These are phyloP conservation scores for Sarcophaga caerulescens DNA, from an alignment of 2,888 invertebrate genomes.

Conservation along the genomic window DNA sequence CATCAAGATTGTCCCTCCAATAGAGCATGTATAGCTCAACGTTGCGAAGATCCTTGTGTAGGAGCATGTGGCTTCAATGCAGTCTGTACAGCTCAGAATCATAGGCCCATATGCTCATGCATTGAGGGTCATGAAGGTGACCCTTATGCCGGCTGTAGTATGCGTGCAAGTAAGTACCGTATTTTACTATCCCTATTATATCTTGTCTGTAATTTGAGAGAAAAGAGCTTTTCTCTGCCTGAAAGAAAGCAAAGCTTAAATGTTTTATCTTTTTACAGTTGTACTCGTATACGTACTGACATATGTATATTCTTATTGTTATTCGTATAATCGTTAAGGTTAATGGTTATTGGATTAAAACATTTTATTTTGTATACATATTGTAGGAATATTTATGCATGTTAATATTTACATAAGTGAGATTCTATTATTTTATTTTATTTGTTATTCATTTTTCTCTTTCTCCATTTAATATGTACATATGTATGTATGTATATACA, in stretches of 20 bases:
- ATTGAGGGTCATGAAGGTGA: constrained; percentile 88
- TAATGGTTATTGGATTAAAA: constrained; percentile 58
- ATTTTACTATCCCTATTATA: constrained; percentile 1
- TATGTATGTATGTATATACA: constrained; percentile 29
- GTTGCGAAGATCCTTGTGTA: constrained; percentile 88
- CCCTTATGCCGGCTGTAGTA: constrained; percentile 89
- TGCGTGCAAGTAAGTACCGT: constrained; percentile 83
- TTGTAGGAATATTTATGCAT: constrained; percentile 39
- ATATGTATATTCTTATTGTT: neutral
- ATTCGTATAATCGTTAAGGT: constrained; percentile 33
- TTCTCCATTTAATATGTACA: constrained; percentile 23
- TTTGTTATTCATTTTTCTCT: constrained; percentile 14
- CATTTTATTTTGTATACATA: neutral
- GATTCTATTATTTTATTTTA: constrained; percentile 53
- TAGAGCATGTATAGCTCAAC: constrained; percentile 87
- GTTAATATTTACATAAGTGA: constrained; percentile 2
- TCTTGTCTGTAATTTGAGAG: neutral
- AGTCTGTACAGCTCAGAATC: constrained; percentile 86
- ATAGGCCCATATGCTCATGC: constrained; percentile 88
- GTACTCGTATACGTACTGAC: too few species aligned
- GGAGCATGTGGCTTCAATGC: constrained; percentile 89
- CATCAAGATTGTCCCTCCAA: constrained; percentile 88
- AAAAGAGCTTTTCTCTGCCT: neutral
- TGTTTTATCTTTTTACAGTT: constrained; percentile 48
- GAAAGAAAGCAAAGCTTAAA: constrained; percentile 12